These are phyloP conservation scores for Tridacna crocea DNA, from an alignment of 2,888 invertebrate genomes.

Conservation along the genomic window DNA sequence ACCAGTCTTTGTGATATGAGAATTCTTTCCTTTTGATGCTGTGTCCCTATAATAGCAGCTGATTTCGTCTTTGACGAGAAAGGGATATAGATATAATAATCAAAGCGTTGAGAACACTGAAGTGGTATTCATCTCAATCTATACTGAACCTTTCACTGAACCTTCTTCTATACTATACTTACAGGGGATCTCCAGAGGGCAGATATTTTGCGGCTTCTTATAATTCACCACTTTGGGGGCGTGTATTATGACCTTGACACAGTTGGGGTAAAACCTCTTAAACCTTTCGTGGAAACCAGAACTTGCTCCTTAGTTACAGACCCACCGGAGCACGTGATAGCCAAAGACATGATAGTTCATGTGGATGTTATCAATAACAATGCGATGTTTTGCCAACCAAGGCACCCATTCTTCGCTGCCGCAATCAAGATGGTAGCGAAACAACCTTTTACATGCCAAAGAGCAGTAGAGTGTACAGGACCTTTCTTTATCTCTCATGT, in stretches of 20 bases:
- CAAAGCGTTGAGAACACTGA: no score
- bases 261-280: neutral
- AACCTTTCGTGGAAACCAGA: slow-evolving; percentile 1
- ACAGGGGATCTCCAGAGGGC: neutral
- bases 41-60: no score
- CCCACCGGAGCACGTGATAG: slow-evolving; percentile 3
- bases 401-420: neutral
- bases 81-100: no score
- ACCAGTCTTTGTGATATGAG: no score
- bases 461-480: slow-evolving; percentile 7
- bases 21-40: no score
- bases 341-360: neutral
- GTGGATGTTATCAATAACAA: neutral
- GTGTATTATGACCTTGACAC: slow-evolving; percentile 12
- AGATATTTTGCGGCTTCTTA: neutral
- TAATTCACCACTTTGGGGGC: slow-evolving; percentile 14
- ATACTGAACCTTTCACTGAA: no score
- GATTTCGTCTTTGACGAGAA: no score
- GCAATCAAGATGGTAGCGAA: neutral
- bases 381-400: neutral
- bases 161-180: neutral
- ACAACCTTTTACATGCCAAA: neutral
- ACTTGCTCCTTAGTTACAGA: neutral
- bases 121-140: no score
- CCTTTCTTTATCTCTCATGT: slow-evolving; percentile 13